Percentiles rank a stretch among this genome's conserved stretches.
phyloP scores from a whole-genome alignment of 2,797 vertebrate genomes.

The Lepus townsendii region DNA sequence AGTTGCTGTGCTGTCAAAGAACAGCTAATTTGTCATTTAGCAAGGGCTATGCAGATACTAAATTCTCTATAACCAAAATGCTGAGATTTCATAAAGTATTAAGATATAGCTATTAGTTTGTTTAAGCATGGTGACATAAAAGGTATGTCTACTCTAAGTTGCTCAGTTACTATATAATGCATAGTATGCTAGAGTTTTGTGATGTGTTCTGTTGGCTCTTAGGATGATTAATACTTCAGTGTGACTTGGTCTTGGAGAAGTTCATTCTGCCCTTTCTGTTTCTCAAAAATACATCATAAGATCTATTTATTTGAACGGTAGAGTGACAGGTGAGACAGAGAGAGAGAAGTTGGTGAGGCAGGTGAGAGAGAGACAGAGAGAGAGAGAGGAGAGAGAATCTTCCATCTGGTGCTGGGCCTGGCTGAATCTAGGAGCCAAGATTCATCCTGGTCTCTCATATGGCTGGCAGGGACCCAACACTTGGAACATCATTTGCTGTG shows the following conservation, averaged over 20 bases:
- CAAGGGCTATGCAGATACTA: not conserved
- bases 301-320: too few species aligned
- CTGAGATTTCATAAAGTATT: not conserved
- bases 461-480: too few species aligned
- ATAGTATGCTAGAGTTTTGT: not conserved
- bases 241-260: conserved; percentile 11
- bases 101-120: not conserved
- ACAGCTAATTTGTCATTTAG: not conserved
- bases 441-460: too few species aligned
- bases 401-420: too few species aligned
- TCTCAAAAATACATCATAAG: too few species aligned
- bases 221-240: not conserved
- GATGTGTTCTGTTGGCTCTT: not conserved
- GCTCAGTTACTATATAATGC: not conserved
- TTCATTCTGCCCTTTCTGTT: not conserved
- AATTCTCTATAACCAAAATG: not conserved
- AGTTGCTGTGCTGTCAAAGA: not conserved
- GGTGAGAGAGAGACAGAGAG: too few species aligned
- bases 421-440: too few species aligned
- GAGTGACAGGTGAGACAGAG: too few species aligned
- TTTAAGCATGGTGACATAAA: not conserved
- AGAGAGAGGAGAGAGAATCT: too few species aligned
- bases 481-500: too few species aligned
- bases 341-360: too few species aligned
- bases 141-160: not conserved